These are phyloP conservation scores for Enteromius viviparus DNA, from an alignment of 2,797 vertebrate genomes.

Conservation along the genomic window DNA sequence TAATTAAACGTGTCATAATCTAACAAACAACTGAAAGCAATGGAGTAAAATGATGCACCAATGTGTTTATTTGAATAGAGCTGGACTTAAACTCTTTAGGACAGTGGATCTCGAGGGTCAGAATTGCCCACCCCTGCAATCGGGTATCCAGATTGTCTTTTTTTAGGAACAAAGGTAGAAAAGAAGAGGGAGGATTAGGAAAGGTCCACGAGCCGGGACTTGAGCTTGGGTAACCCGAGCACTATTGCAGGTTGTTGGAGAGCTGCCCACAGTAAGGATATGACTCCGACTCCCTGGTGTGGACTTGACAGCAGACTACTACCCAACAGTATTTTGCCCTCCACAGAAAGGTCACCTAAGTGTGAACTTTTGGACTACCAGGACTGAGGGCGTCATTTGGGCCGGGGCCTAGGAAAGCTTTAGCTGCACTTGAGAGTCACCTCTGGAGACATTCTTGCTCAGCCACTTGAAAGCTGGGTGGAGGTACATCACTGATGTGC, in stretches of 20 bases:
- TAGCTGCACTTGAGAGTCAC: slow-evolving; percentile 19
- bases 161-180: neutral
- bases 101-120: neutral
- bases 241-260: neutral
- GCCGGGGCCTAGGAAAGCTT: slow-evolving; percentile 27
- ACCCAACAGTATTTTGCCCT: neutral
- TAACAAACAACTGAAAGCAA: neutral
- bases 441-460: slow-evolving; percentile 40
- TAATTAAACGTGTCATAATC: neutral
- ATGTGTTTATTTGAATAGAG: neutral
- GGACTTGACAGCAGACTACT: neutral
- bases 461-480: slow-evolving; percentile 34
- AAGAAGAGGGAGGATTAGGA: neutral
- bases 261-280: neutral
- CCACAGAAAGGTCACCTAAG: slow-evolving; percentile 11
- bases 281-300: neutral
- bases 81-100: neutral
- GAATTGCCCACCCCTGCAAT: neutral
- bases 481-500: slow-evolving; percentile 39
- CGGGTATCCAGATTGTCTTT: no score
- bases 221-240: neutral
- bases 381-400: slow-evolving; percentile 24
- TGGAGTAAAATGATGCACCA: neutral
- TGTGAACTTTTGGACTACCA: slow-evolving; percentile 11
- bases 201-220: neutral